Evolutionary conservation across 2,797 vertebrate genomes (phyloP).

Genomic region (Gila robusta): DNA sequence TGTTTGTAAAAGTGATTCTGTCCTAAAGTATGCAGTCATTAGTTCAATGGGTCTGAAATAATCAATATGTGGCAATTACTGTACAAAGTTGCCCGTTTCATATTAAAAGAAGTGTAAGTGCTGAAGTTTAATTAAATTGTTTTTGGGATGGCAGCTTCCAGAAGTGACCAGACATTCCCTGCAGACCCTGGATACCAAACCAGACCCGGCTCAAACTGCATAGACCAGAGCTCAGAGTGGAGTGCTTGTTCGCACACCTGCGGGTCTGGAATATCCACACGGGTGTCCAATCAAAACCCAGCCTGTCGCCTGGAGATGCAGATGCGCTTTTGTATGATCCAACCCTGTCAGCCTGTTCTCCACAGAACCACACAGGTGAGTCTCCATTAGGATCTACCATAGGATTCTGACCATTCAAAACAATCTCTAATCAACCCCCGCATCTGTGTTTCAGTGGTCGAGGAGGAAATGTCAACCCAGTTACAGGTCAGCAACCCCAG

Average conservation of each 20-base stretch:
- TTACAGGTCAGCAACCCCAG: constrained; percentile 68
- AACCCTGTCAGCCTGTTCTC: constrained; percentile 77
- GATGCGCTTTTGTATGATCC: constrained; percentile 82
- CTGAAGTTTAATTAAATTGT: constrained; percentile 2
- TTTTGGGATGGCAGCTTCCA: constrained; percentile 67
- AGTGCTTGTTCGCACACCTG: constrained; percentile 90
- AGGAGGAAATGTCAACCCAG: constrained; percentile 71
- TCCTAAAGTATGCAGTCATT: background rate
- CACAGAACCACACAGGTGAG: constrained; percentile 68
- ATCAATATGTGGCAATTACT: background rate
- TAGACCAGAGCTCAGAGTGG: constrained; percentile 87
- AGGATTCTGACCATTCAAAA: background rate
- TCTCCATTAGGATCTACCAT: background rate
- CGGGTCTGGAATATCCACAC: constrained; percentile 86
- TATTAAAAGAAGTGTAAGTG: background rate
- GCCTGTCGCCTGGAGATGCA: constrained; percentile 89
- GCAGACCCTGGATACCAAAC: constrained; percentile 51
- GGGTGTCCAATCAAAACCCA: constrained; percentile 89
- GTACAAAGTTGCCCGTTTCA: background rate
- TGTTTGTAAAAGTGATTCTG: background rate
- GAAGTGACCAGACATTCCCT: constrained; percentile 60
- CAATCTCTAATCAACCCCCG: background rate
- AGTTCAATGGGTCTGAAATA: background rate
- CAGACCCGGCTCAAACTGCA: constrained; percentile 62
- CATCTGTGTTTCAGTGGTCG: constrained; percentile 64